A percentile compares a stretch with the other conserved stretches of the same genome.
These are phyloP conservation scores for Phalacrocorax pelagicus DNA, from an alignment of 2,113 vertebrate species.

Conservation along the genomic window DNA sequence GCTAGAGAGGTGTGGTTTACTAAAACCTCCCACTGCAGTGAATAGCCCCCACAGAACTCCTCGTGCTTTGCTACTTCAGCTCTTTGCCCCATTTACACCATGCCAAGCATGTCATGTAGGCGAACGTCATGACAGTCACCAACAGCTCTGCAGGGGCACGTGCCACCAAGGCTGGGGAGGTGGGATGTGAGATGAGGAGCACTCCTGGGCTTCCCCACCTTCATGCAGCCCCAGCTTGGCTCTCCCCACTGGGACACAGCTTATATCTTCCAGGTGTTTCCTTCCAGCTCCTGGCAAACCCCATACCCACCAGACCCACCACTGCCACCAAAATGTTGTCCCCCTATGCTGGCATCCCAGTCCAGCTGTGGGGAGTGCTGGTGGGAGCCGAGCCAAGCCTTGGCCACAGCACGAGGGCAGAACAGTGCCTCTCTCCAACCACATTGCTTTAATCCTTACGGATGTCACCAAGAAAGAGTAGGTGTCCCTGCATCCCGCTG, in stretches of 20 bases:
- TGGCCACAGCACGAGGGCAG: neutral
- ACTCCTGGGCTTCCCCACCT: neutral
- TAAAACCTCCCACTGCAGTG: neutral
- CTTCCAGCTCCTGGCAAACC: neutral
- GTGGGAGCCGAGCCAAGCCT: neutral
- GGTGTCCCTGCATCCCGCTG: rapidly evolving
- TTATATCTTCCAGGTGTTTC: neutral
- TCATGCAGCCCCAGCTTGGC: too few species aligned
- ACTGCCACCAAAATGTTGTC: neutral
- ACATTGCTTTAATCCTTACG: neutral
- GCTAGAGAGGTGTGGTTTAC: neutral
- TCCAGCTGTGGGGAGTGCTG: neutral
- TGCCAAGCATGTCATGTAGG: neutral
- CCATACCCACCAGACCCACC: neutral
- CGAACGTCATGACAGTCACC: neutral
- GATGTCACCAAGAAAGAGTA: neutral
- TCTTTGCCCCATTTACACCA: rapidly evolving
- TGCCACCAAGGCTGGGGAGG: neutral
- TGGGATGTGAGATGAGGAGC: neutral
- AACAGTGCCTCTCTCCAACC: neutral
- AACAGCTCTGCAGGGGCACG: neutral
- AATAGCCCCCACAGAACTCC: neutral
- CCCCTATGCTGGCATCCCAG: neutral
- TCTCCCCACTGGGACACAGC: too few species aligned
- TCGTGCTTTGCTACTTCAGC: neutral